Evolutionary conservation across 2,888 invertebrate species (phyloP).

Genomic region (Lasioglossum leucozonium): DNA sequence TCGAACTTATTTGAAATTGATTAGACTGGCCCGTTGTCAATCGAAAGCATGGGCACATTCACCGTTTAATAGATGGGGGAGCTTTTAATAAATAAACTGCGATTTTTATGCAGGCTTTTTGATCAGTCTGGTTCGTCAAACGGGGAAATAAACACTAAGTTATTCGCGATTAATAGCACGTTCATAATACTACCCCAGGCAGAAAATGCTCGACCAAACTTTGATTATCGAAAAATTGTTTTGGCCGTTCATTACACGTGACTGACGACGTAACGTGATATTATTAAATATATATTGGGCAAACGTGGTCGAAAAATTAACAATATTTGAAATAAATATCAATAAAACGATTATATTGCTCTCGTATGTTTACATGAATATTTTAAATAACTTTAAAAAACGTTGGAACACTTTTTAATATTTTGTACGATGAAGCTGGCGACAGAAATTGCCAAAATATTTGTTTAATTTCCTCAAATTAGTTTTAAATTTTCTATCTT

Average conservation of each 20-base stretch:
- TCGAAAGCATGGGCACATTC: not conserved
- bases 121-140: not conserved
- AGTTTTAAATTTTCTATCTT: too few species aligned
- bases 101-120: not conserved
- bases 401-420: too few species aligned
- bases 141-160: not conserved
- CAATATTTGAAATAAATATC: not conserved
- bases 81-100: not conserved
- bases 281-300: too few species aligned
- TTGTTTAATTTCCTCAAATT: too few species aligned
- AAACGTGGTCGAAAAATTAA: not conserved
- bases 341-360: too few species aligned
- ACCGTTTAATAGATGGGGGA: not conserved
- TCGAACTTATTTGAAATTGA: conserved; percentile 6
- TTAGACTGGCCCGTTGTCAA: not conserved
- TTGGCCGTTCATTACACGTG: not conserved
- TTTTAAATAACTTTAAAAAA: not conserved
- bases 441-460: too few species aligned
- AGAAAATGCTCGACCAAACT: too few species aligned
- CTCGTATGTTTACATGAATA: too few species aligned
- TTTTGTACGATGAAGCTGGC: too few species aligned
- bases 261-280: not conserved
- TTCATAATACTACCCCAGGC: not conserved
- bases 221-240: not conserved
- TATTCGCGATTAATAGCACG: not conserved